Evolutionary conservation across 2,113 vertebrate genomes (phyloP), one percentile per base, ranked within the genome.

Genomic region (Atrichornis clamosus): DNA sequence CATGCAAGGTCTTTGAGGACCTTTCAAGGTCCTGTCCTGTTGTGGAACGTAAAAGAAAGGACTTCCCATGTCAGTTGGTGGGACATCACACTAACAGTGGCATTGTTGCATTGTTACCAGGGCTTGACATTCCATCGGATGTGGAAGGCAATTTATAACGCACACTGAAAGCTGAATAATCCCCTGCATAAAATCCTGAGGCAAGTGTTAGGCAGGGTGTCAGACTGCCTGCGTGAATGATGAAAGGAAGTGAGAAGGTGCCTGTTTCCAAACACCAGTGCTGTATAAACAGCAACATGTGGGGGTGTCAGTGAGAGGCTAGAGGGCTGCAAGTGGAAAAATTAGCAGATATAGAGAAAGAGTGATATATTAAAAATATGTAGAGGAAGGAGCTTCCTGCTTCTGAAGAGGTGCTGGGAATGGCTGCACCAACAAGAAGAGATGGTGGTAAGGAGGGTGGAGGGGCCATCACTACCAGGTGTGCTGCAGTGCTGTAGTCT

Each of bases 201-300:
- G 72, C 30, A 47, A 68, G 63, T 15, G 16, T 68, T 68, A 73
- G 87, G 75, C 80, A 72, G 76, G 11, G 58, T 87, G 76, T 95
- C 76, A 91, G 19, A n/a, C 39, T 83, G 89, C 53, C 64, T 67
- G 85, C n/a, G 5, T 65, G 78, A 82, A 26, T 52, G 42, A 56
- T 32, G 41, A 83, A 86, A 76, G 63, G 75, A 90, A 88, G 50
- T 0, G 15, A 86, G 86, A 85, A 73, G 88, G 87, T 78, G 84
- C 35, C 32, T 84, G 82, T 96, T 92, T 91, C 58, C 94, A 95
- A 94, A 93, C 87, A 91, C 28, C 32, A n/a, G 35, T 37, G 49
- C n/a, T 9, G 1, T 47, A 49, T 56, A 79, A 93, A 81, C 52
- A 37, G 41, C 75, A 90, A 58, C 16, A 15, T 4, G 27, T 4